Evolutionary conservation across 2,113 vertebrate species (phyloP).

Genomic region (Echinops telfairi): DNA sequence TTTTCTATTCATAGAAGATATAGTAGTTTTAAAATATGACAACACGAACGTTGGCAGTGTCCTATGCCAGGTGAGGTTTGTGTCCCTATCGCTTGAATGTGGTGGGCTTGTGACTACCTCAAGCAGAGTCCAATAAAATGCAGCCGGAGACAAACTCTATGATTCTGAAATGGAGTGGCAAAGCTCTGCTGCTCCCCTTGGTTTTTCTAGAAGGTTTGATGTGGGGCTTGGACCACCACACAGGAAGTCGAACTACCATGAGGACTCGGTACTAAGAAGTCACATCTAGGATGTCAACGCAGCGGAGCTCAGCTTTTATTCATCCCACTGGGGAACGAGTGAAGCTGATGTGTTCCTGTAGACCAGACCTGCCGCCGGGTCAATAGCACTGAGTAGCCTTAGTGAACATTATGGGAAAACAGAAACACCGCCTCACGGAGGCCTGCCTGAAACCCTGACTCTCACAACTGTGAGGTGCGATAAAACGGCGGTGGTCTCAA

Average conservation of each 20-base stretch:
- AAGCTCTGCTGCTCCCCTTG: too few species aligned
- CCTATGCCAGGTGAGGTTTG: not conserved
- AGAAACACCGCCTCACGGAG: not conserved
- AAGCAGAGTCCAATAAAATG: not conserved
- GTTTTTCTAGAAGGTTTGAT: not conserved
- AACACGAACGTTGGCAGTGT: not conserved
- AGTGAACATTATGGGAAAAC: not conserved
- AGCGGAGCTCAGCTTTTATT: not conserved
- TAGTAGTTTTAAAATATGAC: not conserved
- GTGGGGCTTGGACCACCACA: not conserved
- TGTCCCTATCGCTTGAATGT: not conserved
- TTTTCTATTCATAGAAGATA: not conserved
- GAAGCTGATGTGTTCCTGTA: not conserved
- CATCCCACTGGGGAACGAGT: not conserved
- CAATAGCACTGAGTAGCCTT: not conserved
- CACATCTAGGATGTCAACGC: not conserved
- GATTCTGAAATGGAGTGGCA: not conserved
- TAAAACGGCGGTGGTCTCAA: not conserved
- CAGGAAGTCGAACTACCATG: not conserved
- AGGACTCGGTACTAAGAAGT: not conserved
- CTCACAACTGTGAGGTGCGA: not conserved
- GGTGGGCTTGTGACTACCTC: not conserved
- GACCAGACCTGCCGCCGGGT: too few species aligned
- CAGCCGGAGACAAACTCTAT: not conserved
- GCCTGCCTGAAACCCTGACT: not conserved